A percentile compares a stretch with the other conserved stretches of the same genome.
Evolutionary conservation across 2,797 vertebrate genomes (phyloP).

Genomic region (Gephyroberyx darwinii): DNA sequence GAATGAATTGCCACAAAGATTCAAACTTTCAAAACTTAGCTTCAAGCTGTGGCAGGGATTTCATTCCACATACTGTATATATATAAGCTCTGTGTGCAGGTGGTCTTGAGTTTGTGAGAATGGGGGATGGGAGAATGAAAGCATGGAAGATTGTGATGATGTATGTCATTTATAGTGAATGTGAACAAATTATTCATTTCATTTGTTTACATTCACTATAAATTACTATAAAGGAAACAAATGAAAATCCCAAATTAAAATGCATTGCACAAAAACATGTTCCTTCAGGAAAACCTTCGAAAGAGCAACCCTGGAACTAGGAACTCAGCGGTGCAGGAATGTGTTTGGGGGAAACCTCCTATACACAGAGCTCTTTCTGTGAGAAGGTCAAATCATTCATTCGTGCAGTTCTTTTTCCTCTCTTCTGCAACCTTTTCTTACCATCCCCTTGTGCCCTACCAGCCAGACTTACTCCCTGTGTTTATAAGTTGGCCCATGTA

Average conservation of each 20-base stretch:
- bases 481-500: slow-evolving; percentile 79
- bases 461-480: slow-evolving; percentile 73
- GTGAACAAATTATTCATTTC: slow-evolving; percentile 4
- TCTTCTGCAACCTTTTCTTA: slow-evolving; percentile 78
- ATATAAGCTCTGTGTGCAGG: slow-evolving; percentile 31
- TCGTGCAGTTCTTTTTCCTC: slow-evolving; percentile 74
- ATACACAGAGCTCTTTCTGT: slow-evolving; percentile 80
- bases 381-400: slow-evolving; percentile 84
- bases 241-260: slow-evolving; percentile 32
- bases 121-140: not conserved
- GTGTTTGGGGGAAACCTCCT: slow-evolving; percentile 75
- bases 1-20: too few species aligned
- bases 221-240: not conserved
- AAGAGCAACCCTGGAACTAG: slow-evolving; percentile 59
- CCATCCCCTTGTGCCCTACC: slow-evolving; percentile 68
- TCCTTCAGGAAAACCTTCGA: slow-evolving; percentile 51
- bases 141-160: slow-evolving; percentile 9
- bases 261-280: slow-evolving; percentile 6
- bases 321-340: slow-evolving; percentile 65
- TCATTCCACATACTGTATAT: too few species aligned
- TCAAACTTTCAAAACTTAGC: too few species aligned
- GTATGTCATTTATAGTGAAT: slow-evolving; percentile 26
- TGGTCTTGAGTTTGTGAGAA: slow-evolving; percentile 22
- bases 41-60: too few species aligned
- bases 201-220: too few species aligned